Conservation (phyloP, 2,797 vertebrate species). For the Chelonia mydas region DNA sequence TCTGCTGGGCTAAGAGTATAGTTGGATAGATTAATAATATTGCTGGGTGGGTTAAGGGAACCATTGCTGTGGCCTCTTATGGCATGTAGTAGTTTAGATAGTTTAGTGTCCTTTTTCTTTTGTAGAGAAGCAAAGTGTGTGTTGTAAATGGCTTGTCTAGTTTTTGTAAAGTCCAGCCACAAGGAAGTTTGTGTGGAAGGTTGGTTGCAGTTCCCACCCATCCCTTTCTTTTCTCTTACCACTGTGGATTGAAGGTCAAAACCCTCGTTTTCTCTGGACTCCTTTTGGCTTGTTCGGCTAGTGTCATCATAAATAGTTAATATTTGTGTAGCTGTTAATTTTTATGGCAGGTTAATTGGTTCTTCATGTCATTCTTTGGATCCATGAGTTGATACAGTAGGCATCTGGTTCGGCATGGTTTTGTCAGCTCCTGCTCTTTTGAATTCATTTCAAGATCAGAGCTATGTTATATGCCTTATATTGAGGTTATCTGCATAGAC, state of each 20-base stretch:
- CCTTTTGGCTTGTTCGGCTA: not conserved
- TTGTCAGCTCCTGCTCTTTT: not conserved
- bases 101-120: too few species aligned
- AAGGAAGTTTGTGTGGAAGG: too few species aligned
- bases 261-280: not conserved
- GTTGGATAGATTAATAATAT: too few species aligned
- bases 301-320: not conserved
- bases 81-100: too few species aligned
- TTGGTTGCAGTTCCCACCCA: not conserved
- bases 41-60: too few species aligned
- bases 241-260: not conserved
- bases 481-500: too few species aligned
- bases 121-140: too few species aligned
- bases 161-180: too few species aligned
- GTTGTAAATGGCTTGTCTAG: too few species aligned
- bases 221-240: conserved; percentile 7
- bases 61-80: too few species aligned
- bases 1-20: too few species aligned
- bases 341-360: not conserved
- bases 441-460: not conserved
- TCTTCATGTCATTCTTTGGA: not conserved
- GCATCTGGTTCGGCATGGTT: not conserved
- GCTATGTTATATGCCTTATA: too few species aligned
- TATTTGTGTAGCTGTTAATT: not conserved
- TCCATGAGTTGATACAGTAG: conserved; percentile 28